A percentile compares a stretch with the other conserved stretches of the same genome.
These are phyloP conservation scores for Mythimna impura DNA, from an alignment of 2,888 invertebrate genomes.

Conservation along the genomic window DNA sequence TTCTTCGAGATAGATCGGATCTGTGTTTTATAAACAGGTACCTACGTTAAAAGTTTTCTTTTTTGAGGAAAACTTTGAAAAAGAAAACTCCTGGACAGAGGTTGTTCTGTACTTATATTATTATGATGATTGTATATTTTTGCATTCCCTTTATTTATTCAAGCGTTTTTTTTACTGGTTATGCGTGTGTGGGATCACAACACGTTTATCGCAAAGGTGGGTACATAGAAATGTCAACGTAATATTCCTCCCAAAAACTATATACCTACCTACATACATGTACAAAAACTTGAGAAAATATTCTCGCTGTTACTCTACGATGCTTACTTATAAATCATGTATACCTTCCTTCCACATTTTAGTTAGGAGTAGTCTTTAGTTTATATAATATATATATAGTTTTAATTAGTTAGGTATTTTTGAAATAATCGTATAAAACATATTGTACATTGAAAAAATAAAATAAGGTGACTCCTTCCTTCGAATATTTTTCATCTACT, in stretches of 20 bases:
- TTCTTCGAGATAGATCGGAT: not conserved
- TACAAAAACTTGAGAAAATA: too few species aligned
- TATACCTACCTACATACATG: too few species aligned
- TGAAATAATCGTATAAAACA: too few species aligned
- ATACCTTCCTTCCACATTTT: too few species aligned
- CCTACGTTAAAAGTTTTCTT: not conserved
- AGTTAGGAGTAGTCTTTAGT: too few species aligned
- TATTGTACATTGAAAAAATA: too few species aligned
- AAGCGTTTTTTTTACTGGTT: not conserved
- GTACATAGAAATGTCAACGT: not conserved
- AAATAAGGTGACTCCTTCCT: too few species aligned
- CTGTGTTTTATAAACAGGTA: slow-evolving; percentile 14
- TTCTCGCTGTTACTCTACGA: not conserved
- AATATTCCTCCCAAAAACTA: not conserved
- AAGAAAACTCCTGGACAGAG: not conserved
- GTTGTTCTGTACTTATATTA: not conserved
- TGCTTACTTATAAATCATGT: not conserved
- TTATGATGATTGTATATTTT: not conserved
- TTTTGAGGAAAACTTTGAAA: slow-evolving; percentile 3
- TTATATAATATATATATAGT: too few species aligned
- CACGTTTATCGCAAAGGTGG: not conserved
- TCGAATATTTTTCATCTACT: not conserved
- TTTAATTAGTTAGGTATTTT: too few species aligned
- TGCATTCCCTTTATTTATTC: not conserved
- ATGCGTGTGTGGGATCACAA: not conserved